Evolutionary conservation across 2,113 vertebrate species (phyloP).

Genomic region (Ageneiosus marmoratus): DNA sequence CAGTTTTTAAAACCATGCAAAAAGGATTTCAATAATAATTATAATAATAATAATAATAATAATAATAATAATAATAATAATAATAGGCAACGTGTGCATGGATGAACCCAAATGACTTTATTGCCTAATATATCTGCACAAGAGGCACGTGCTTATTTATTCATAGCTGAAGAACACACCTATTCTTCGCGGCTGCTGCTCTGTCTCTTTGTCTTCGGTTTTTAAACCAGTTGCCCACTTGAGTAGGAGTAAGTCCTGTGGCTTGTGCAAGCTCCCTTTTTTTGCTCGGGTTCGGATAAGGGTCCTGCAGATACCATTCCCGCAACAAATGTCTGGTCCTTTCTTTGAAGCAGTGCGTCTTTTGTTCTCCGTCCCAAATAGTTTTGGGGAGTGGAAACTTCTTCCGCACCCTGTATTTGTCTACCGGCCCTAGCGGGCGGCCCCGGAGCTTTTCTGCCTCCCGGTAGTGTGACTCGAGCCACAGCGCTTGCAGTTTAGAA

Average conservation of each 20-base stretch:
- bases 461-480: constrained; percentile 98
- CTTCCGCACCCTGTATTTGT: constrained; percentile 98
- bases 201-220: constrained; percentile 98
- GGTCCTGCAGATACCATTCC: constrained; percentile 99
- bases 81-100: not conserved
- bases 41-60: constrained; percentile 1
- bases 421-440: constrained; percentile 95
- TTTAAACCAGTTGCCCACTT: constrained; percentile 99
- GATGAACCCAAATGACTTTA: not conserved
- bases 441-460: constrained; percentile 98
- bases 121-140: not conserved
- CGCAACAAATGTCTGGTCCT: constrained; percentile 94
- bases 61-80: not conserved
- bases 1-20: not conserved
- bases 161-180: constrained; percentile 71
- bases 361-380: constrained; percentile 99
- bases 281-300: constrained; percentile 97
- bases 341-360: constrained; percentile 99
- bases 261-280: constrained; percentile 97
- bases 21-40: not conserved
- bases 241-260: constrained; percentile 97
- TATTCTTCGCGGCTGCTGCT: constrained; percentile 97
- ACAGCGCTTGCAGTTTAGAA: constrained; percentile 95
- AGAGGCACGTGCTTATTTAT: not conserved
- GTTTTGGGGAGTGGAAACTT: constrained; percentile 98